Evolutionary conservation across 1,140 invertebrate species (phyloP).

Genomic region (Charaxes varanes): DNA sequence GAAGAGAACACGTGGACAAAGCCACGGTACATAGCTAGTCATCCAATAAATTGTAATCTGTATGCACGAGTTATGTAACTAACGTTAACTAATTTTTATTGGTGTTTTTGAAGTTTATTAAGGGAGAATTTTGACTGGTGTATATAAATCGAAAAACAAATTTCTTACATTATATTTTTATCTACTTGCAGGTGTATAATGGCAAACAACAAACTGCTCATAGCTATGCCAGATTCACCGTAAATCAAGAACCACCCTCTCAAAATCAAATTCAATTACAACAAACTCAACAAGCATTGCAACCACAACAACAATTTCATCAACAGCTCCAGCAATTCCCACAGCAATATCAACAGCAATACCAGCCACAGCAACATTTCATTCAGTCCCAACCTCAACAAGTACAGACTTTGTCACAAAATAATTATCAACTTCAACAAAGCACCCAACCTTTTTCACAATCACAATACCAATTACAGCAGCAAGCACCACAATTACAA

Average conservation of each 20-base stretch:
- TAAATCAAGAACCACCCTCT: constrained; percentile 17
- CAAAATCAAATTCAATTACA: constrained; percentile 8
- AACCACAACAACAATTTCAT: constrained; percentile 10
- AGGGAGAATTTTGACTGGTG: no score
- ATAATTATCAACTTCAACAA: constrained; percentile 25
- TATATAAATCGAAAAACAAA: no score
- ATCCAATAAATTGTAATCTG: no score
- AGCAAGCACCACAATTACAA: constrained; percentile 14
- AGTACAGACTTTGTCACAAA: constrained; percentile 11
- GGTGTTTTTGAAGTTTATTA: no score
- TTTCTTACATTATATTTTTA: no score
- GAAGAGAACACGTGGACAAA: no score
- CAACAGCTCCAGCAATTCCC: constrained; percentile 16
- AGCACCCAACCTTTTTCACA: constrained; percentile 17
- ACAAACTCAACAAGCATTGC: constrained; percentile 6
- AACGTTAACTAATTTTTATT: no score
- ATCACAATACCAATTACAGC: constrained; percentile 12
- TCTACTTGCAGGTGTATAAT: constrained; percentile 30
- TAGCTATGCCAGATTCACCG: constrained; percentile 43
- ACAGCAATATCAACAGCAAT: constrained; percentile 10
- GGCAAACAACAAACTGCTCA: constrained; percentile 36
- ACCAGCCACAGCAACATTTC: constrained; percentile 20
- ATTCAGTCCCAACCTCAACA: no score
- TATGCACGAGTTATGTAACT: no score
- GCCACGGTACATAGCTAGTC: no score